Evolutionary conservation across 2,113 vertebrate genomes (phyloP).

Genomic region (Cynocephalus volans): DNA sequence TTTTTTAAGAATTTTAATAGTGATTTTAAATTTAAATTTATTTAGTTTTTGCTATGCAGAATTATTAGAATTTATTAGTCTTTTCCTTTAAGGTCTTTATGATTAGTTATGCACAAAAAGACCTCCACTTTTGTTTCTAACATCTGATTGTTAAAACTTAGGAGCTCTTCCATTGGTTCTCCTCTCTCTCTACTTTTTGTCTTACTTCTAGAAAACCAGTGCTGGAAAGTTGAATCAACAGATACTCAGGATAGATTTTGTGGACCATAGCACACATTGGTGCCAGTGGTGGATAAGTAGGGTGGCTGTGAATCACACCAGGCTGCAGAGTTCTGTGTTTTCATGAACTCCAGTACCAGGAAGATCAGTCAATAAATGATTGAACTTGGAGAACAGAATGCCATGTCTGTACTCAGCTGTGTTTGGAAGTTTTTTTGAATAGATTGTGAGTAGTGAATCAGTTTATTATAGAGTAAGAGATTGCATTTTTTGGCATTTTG

Average conservation of each 20-base stretch:
- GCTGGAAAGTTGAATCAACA: slow-evolving; percentile 10
- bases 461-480: background rate
- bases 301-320: background rate
- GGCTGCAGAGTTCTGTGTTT: background rate
- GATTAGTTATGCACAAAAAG: background rate
- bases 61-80: background rate
- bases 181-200: background rate
- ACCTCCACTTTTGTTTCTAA: background rate
- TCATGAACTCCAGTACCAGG: background rate
- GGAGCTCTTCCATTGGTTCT: background rate
- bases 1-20: background rate
- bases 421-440: background rate
- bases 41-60: background rate
- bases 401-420: background rate
- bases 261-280: background rate
- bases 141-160: slow-evolving; percentile 2
- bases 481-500: background rate
- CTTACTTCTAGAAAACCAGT: background rate
- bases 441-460: background rate
- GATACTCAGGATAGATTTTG: background rate
- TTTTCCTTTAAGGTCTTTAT: slow-evolving; percentile 15
- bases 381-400: background rate
- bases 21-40: background rate
- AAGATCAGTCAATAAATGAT: background rate
- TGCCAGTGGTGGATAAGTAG: background rate